Percentiles rank a stretch among this genome's conserved stretches.
phyloP scores from a whole-genome alignment of 2,888 invertebrate genomes.

The Hipparchia semele region DNA sequence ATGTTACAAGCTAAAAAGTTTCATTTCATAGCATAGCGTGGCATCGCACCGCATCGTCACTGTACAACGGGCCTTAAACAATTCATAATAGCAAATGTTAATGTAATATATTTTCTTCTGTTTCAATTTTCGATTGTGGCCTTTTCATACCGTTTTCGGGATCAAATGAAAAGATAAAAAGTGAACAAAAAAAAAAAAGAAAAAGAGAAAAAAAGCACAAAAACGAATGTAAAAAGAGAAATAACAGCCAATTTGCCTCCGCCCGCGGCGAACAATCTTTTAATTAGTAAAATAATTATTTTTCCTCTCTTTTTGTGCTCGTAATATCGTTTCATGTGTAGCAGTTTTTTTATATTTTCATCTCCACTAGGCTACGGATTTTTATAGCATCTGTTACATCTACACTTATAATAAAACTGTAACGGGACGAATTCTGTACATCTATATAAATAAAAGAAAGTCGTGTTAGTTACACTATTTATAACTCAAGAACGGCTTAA shows the following conservation, averaged over 20 bases:
- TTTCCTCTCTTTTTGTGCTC: constrained; percentile 2
- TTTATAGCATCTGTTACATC: not conserved
- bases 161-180: constrained; percentile 14
- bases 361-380: not conserved
- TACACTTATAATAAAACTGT: no score
- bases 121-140: constrained; percentile 7
- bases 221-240: not conserved
- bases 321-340: not conserved
- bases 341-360: not conserved
- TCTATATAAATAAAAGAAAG: no score
- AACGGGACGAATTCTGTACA: no score
- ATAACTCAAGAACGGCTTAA: no score
- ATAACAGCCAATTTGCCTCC: constrained; percentile 14
- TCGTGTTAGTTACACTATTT: no score
- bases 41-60: constrained; percentile 12
- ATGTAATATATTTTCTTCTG: constrained; percentile 3
- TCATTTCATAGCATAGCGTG: no score
- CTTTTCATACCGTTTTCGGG: constrained; percentile 17
- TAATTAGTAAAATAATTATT: constrained; percentile 31
- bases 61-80: not conserved
- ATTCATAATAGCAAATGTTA: not conserved
- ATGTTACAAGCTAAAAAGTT: no score
- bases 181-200: not conserved
- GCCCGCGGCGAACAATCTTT: constrained; percentile 25
- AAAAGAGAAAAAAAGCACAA: not conserved